Conservation (phyloP, 2,113 vertebrate genomes). For the Tricholaema leucomelas region DNA sequence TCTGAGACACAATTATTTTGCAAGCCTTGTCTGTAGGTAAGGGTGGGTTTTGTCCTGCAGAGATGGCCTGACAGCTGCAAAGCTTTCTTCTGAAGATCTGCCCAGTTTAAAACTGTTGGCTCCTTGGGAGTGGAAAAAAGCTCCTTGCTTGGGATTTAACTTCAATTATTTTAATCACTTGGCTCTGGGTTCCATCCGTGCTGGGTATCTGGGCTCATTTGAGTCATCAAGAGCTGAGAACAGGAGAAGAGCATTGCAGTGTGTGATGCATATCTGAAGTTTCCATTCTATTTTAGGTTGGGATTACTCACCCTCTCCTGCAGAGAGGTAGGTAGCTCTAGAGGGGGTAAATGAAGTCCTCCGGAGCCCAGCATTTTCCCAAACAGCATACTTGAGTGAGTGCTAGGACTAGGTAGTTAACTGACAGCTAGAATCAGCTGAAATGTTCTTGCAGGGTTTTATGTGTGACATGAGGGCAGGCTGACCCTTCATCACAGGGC, state of each 20-base stretch:
- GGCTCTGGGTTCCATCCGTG: not conserved
- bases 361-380: not conserved
- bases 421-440: constrained; percentile 40
- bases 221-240: not conserved
- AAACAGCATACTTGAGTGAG: not conserved
- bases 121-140: not conserved
- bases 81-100: not conserved
- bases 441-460: not conserved
- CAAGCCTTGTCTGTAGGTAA: not conserved
- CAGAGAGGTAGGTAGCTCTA: not conserved
- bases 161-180: not conserved
- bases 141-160: not conserved
- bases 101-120: not conserved
- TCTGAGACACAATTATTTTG: constrained; percentile 5
- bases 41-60: constrained; percentile 11
- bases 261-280: not conserved
- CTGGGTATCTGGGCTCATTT: not conserved
- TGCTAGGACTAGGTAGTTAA: constrained; percentile 11
- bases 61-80: not conserved
- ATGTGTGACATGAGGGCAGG: not conserved
- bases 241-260: not conserved
- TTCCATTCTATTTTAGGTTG: not conserved
- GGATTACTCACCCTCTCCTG: constrained; percentile 17
- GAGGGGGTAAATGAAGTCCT: not conserved
- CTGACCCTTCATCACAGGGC: not conserved